A percentile compares a stretch with the other conserved stretches of the same genome.
phyloP scores from a whole-genome alignment of 1,140 invertebrate genomes.

The Philotrypesis tridentata region DNA sequence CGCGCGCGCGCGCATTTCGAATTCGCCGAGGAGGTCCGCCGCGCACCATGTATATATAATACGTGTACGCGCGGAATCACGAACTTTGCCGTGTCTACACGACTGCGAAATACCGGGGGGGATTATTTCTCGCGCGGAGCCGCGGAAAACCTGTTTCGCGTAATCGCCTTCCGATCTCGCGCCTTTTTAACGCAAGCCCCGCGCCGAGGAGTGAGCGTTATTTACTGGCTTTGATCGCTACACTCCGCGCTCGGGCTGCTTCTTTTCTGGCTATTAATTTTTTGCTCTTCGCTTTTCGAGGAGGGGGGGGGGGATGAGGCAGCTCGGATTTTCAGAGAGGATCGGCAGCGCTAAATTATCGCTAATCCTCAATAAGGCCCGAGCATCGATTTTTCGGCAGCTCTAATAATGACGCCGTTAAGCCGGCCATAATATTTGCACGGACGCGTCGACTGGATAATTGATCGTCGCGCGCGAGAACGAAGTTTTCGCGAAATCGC shows the following conservation, averaged over 20 bases:
- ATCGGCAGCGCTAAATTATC: conserved; percentile 30
- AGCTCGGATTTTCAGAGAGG: not conserved
- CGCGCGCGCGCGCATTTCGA: conserved; percentile 20
- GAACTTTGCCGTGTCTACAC: conserved; percentile 41
- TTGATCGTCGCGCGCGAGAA: no score
- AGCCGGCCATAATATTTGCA: not conserved
- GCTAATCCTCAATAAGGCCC: conserved; percentile 36
- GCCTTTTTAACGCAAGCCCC: conserved; percentile 18
- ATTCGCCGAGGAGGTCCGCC: not conserved
- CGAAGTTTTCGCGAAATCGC: no score
- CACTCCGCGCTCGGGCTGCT: not conserved
- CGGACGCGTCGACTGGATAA: not conserved
- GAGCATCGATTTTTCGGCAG: not conserved
- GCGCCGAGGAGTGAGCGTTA: conserved; percentile 10
- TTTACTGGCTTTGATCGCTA: conserved; percentile 36
- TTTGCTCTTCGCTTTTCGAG: no score
- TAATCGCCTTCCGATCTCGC: conserved; percentile 41
- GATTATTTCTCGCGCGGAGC: conserved; percentile 30
- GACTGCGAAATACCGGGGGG: conserved; percentile 32
- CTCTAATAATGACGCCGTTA: conserved; percentile 1
- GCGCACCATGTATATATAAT: no score
- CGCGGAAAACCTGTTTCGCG: conserved; percentile 48
- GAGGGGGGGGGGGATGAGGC: no score
- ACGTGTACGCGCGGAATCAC: conserved; percentile 25
- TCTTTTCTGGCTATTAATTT: not conserved